A percentile compares a stretch with the other conserved stretches of the same genome.
Conservation (phyloP, 2,797 vertebrate genomes). For the Natrix natrix region DNA sequence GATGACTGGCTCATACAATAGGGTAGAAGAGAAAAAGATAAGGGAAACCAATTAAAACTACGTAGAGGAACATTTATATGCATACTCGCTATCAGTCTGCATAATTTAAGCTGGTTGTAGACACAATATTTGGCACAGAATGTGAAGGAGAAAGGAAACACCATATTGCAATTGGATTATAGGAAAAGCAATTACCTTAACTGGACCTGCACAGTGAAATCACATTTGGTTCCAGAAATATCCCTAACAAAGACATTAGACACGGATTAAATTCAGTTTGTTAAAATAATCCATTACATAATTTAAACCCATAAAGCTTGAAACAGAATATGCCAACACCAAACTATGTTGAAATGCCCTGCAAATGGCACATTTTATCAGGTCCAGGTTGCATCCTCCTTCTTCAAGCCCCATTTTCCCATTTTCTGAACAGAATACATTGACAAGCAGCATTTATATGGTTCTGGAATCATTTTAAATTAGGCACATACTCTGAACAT, state of each 20-base stretch:
- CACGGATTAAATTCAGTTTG: constrained; percentile 22
- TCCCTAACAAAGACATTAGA: constrained; percentile 80
- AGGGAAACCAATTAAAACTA: not conserved
- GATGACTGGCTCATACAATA: not conserved
- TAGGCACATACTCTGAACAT: not conserved
- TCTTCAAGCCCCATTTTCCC: not conserved
- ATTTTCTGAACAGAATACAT: not conserved
- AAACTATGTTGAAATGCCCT: not conserved
- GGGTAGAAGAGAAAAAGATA: not conserved
- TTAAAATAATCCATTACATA: not conserved
- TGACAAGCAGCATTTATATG: not conserved
- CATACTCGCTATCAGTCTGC: not conserved
- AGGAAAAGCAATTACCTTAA: constrained; percentile 79
- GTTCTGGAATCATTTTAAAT: not conserved
- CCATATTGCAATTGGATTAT: not conserved
- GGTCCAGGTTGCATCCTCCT: not conserved
- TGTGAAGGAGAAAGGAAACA: not conserved
- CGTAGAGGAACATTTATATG: not conserved
- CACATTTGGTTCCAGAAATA: constrained; percentile 99
- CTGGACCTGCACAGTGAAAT: constrained; percentile 99
- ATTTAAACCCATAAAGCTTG: not conserved
- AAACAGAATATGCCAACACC: not conserved
- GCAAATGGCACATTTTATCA: too few species aligned
- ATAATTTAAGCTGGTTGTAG: not conserved
- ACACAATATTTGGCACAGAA: not conserved